Conservation (phyloP, 1,140 invertebrate genomes). For the Pseudoatta argentina region DNA sequence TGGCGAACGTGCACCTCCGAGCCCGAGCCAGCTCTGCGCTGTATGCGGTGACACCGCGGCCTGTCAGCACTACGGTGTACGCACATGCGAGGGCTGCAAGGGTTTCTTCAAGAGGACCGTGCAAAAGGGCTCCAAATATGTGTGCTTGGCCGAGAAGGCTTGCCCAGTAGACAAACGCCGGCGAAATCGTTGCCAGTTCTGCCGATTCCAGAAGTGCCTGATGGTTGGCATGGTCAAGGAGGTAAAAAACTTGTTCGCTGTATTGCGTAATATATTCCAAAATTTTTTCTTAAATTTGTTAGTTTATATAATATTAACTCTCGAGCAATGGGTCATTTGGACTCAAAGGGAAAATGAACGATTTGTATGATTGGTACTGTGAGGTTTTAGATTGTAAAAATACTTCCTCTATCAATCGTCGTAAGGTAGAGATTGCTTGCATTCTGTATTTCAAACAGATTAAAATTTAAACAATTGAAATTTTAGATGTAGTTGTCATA, state of each 20-base stretch:
- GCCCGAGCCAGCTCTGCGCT: slow-evolving; percentile 96
- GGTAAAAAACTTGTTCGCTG: slow-evolving; percentile 84
- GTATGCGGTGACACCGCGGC: slow-evolving; percentile 99
- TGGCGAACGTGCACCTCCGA: slow-evolving; percentile 89
- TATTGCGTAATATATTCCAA: not conserved
- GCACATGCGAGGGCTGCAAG: slow-evolving; percentile 99
- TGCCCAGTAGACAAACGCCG: slow-evolving; percentile 99
- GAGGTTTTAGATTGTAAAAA: too few relatives aligned
- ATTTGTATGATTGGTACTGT: too few relatives aligned
- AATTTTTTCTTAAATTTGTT: not conserved
- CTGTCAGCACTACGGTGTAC: slow-evolving; percentile 99
- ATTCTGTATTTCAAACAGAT: too few relatives aligned
- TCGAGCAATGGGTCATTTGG: too few relatives aligned
- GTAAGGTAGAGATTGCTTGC: too few relatives aligned
- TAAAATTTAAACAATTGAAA: too few relatives aligned
- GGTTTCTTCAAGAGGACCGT: slow-evolving; percentile 98
- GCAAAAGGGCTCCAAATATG: slow-evolving; percentile 99
- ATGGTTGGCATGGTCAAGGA: slow-evolving; percentile 99
- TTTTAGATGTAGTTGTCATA: too few relatives aligned
- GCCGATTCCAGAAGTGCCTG: slow-evolving; percentile 99
- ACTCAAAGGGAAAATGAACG: too few relatives aligned
- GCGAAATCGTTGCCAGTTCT: slow-evolving; percentile 99
- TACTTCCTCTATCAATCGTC: too few relatives aligned
- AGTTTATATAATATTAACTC: not conserved
- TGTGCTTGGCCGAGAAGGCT: slow-evolving; percentile 98